A percentile compares a stretch with the other conserved stretches of the same genome.
These are phyloP conservation scores for Aricia artaxerxes DNA, from an alignment of 2,888 invertebrate genomes.

Conservation along the genomic window DNA sequence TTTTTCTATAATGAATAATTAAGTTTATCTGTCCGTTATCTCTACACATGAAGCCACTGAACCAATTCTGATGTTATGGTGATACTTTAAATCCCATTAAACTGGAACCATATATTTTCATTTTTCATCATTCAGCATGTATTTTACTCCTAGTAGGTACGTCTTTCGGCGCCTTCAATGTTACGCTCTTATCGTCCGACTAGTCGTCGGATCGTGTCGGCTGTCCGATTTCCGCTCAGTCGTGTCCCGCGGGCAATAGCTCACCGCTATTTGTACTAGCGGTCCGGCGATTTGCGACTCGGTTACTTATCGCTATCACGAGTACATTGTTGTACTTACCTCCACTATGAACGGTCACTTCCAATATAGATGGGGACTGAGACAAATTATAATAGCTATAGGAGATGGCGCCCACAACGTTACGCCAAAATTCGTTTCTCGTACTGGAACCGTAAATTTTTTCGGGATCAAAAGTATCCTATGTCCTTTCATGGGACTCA, in stretches of 20 bases:
- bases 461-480: neutral
- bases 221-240: neutral
- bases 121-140: too few species aligned
- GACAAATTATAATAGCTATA: neutral
- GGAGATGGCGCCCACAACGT: neutral
- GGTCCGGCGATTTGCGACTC: constrained; percentile 10
- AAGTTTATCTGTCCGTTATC: too few species aligned
- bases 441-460: neutral
- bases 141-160: too few species aligned
- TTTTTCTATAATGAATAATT: too few species aligned
- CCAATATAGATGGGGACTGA: neutral
- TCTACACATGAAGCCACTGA: too few species aligned
- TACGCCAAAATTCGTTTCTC: neutral
- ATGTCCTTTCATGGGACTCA: neutral
- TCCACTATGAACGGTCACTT: neutral
- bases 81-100: too few species aligned
- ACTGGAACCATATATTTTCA: too few species aligned
- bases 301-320: constrained; percentile 9
- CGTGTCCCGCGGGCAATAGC: constrained; percentile 5
- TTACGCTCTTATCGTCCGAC: neutral
- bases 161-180: too few species aligned
- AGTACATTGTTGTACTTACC: constrained; percentile 7
- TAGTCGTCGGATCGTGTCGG: neutral
- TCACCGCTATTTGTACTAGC: constrained; percentile 22
- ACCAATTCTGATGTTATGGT: too few species aligned